phyloP scores from a whole-genome alignment of 2,888 invertebrate genomes.

The Mystacides longicornis region DNA sequence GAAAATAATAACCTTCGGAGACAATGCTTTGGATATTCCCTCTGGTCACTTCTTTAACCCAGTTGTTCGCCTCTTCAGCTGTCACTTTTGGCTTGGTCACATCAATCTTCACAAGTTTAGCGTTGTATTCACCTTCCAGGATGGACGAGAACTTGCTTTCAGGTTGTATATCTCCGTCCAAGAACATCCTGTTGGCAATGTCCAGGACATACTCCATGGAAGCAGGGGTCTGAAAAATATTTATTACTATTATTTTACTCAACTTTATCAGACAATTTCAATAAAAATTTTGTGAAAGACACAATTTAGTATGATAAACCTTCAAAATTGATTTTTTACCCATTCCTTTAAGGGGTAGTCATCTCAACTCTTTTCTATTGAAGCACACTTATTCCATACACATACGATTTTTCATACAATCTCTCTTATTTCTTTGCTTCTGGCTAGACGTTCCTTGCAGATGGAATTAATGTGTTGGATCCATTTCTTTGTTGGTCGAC shows the following conservation, averaged over 20 bases:
- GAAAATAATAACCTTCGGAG: conserved; percentile 28
- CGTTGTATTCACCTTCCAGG: conserved; percentile 56
- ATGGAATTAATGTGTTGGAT: too few relatives aligned
- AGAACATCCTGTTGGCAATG: conserved; percentile 57
- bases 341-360: too few relatives aligned
- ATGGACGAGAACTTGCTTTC: conserved; percentile 56
- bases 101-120: conserved; percentile 56
- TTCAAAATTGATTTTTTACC: too few relatives aligned
- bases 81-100: conserved; percentile 52
- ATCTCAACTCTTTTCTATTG: too few relatives aligned
- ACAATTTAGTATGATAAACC: too few relatives aligned
- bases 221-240: conserved; percentile 34
- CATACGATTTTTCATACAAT: too few relatives aligned
- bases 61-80: conserved; percentile 63
- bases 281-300: too few relatives aligned
- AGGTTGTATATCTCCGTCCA: conserved; percentile 47
- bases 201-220: conserved; percentile 50
- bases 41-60: conserved; percentile 70
- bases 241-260: background rate
- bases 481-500: too few relatives aligned
- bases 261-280: too few relatives aligned
- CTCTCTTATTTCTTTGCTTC: too few relatives aligned
- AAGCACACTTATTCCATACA: too few relatives aligned
- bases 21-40: conserved; percentile 65
- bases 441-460: too few relatives aligned